These are phyloP conservation scores for Hormiphora californensis DNA, from an alignment of 37 sponge, comb jelly and placozoan genomes.

Conservation along the genomic window DNA sequence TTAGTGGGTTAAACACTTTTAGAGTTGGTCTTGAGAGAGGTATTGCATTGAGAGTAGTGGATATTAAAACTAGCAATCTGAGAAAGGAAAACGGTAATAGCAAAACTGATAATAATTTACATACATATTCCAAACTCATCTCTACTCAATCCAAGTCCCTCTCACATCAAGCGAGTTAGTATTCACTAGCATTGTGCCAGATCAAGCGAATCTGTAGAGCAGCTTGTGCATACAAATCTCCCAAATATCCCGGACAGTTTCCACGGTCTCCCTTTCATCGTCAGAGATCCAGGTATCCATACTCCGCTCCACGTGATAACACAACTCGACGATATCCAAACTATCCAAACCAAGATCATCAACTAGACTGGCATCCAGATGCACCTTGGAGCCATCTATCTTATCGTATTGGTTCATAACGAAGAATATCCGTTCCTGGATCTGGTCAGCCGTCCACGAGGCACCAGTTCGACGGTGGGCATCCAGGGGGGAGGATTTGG, in stretches of 20 bases:
- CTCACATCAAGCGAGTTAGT: not conserved
- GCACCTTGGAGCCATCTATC: slow-evolving; percentile 30
- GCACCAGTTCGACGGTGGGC: not conserved
- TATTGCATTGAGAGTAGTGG: too few relatives aligned
- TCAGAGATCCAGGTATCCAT: slow-evolving; percentile 47
- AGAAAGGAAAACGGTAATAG: too few relatives aligned
- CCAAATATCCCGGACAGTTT: slow-evolving; percentile 51
- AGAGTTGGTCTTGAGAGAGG: too few relatives aligned
- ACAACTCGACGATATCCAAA: slow-evolving; percentile 50
- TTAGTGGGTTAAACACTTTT: too few relatives aligned
- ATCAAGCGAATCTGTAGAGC: slow-evolving; percentile 33
- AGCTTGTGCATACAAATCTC: slow-evolving; percentile 52
- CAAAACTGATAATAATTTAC: too few relatives aligned
- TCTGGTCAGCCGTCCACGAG: slow-evolving; percentile 15
- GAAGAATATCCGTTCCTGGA: slow-evolving; percentile 35
- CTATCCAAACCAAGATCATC: slow-evolving; percentile 44
- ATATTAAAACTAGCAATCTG: too few relatives aligned
- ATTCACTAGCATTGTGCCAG: not conserved
- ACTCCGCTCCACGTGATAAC: slow-evolving; percentile 50
- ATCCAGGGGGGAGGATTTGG: not conserved
- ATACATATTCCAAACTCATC: not conserved
- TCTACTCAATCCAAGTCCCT: not conserved
- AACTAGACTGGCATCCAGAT: slow-evolving; percentile 31
- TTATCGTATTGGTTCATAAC: slow-evolving; percentile 36
- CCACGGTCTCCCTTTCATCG: slow-evolving; percentile 43